These are phyloP conservation scores for Epinotia bilunana DNA, from an alignment of 2,888 invertebrate species.

Conservation along the genomic window DNA sequence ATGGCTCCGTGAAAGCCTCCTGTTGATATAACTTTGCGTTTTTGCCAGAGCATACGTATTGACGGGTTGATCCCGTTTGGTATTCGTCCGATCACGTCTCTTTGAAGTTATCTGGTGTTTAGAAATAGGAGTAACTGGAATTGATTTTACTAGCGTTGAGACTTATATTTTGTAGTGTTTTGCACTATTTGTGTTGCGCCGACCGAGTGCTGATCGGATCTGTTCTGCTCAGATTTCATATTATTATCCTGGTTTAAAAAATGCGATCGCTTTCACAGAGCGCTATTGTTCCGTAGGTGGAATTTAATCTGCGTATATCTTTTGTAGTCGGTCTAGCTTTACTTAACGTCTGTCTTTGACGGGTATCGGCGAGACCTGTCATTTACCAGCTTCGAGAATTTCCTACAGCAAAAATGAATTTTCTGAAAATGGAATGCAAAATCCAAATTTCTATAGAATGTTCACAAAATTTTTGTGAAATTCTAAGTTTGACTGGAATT, in stretches of 20 bases:
- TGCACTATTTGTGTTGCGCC: no score
- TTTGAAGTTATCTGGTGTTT: slow-evolving; percentile 3
- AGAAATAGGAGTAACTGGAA: neutral
- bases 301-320: slow-evolving; percentile 88
- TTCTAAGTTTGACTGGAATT: no score
- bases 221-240: neutral
- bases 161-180: neutral
- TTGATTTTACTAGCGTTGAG: neutral
- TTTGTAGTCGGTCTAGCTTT: neutral
- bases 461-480: no score
- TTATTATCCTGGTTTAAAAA: no score
- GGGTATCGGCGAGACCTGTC: no score
- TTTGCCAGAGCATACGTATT: neutral
- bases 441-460: no score
- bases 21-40: neutral
- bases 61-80: neutral
- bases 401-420: no score
- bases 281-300: slow-evolving; percentile 8
- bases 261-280: neutral
- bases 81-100: slow-evolving; percentile 5
- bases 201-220: neutral
- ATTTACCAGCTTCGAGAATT: no score
- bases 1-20: neutral
- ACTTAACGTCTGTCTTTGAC: neutral
- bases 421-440: no score